Evolutionary conservation across 1,140 invertebrate genomes (phyloP).

Genomic region (Cotesia chilonis): DNA sequence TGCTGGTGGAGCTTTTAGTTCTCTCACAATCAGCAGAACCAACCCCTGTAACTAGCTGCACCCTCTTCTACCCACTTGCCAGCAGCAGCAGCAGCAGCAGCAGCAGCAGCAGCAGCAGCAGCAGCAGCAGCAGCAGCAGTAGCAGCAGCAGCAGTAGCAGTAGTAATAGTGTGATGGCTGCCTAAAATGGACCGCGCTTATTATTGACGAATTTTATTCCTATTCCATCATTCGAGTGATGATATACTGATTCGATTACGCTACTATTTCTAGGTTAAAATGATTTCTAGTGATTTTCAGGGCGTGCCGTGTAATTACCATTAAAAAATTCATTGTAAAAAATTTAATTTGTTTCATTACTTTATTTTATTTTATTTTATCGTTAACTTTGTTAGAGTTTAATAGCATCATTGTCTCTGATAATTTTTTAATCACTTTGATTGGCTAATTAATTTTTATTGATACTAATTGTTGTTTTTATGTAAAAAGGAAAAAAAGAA

Average conservation of each 20-base stretch:
- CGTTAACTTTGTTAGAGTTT: too few relatives aligned
- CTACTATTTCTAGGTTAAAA: conserved; percentile 2
- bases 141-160: too few relatives aligned
- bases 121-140: too few relatives aligned
- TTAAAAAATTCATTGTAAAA: not conserved
- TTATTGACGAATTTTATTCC: conserved; percentile 59
- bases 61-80: conserved; percentile 50
- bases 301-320: not conserved
- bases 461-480: too few relatives aligned
- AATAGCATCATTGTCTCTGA: too few relatives aligned
- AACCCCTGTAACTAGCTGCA: conserved; percentile 50
- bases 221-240: conserved; percentile 7
- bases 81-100: too few relatives aligned
- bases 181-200: conserved; percentile 55
- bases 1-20: not conserved
- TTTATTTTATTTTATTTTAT: too few relatives aligned
- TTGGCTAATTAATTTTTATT: too few relatives aligned
- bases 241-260: not conserved
- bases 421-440: not conserved
- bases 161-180: conserved; percentile 60
- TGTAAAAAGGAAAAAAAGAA: not conserved
- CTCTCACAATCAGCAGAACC: conserved; percentile 11
- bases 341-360: conserved; percentile 17
- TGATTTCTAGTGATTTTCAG: conserved; percentile 7
- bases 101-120: too few relatives aligned